Base-by-base conservation (phyloP, 1,140 invertebrate species). In the Drosophila nikananu region DNA sequence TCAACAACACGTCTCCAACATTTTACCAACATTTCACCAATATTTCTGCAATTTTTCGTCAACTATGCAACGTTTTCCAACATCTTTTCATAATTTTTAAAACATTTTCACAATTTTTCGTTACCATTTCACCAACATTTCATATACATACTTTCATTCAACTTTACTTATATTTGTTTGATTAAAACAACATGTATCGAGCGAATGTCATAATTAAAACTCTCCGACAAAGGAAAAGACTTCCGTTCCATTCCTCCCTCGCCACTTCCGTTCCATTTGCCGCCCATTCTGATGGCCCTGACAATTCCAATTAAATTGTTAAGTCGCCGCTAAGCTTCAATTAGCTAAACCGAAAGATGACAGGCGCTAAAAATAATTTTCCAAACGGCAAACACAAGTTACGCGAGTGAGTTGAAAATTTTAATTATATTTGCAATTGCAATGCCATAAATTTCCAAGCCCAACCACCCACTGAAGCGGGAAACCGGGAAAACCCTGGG, bases 391-490 rank as follows among this genome's bases (percentile, higher is more conserved):
- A 71, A 62, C 41, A 59, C 48, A 63, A 52, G 44, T 57, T 61
- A 57, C 60, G 37, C 27, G 48, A 68, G 84, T 65, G 77, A 90
- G 81, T 80, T 90, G 81, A 78, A 86, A 90, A 89, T 89, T 89
- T 89, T 89, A 89, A 89, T 89, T 89, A 89, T 90, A 89, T 89
- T 89, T 89, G 86, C 86, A 86, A 89, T 89, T 89, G 86, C 86
- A 89, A 90, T 89, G 86, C 81, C 71, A 90, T 89, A 89, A 89
- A 89, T 89, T 89, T 83, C 49, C 51, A 48, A 55, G 49, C 46
- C 75, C 72, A 62, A 61, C 52, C 48, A 54, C 57, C 61, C 57
- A 60, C 68, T 61, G 49, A 54, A 62, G 39, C 27, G 51, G 49
- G 27, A 44, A 44, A 44, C 4, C 9, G 9, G 21, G 3, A n/a